phyloP scores from a whole-genome alignment of 2,797 vertebrate genomes.

The Anabas testudineus region DNA sequence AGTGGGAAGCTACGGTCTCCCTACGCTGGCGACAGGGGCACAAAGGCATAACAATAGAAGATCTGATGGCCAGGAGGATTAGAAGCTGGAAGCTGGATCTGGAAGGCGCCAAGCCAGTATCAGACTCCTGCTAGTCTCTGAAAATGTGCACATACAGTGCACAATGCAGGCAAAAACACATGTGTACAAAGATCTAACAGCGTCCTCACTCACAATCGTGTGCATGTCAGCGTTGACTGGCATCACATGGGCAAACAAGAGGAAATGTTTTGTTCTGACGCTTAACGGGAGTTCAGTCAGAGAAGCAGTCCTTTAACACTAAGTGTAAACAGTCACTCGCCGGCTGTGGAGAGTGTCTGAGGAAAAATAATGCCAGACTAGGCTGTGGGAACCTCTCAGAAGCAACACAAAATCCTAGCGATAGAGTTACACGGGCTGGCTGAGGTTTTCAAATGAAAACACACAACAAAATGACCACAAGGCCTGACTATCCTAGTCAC shows the following conservation, averaged over 20 bases:
- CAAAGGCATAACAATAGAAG: conserved; percentile 79
- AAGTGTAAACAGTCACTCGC: conserved; percentile 70
- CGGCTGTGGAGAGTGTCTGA: conserved; percentile 53
- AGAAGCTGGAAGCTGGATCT: conserved; percentile 84
- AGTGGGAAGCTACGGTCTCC: conserved; percentile 69
- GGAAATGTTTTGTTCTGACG: conserved; percentile 75
- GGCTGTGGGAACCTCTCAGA: conserved; percentile 62
- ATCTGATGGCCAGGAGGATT: conserved; percentile 87
- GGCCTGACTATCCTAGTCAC: conserved; percentile 51
- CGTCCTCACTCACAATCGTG: conserved; percentile 40
- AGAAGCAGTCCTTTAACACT: conserved; percentile 56
- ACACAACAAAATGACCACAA: conserved; percentile 76
- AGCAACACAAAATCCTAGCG: conserved; percentile 59
- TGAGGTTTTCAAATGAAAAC: conserved; percentile 66
- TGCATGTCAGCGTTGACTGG: conserved; percentile 54
- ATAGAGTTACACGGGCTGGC: conserved; percentile 70
- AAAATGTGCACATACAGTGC: conserved; percentile 44
- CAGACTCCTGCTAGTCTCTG: conserved; percentile 81
- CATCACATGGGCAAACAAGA: conserved; percentile 62
- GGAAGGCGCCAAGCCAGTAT: conserved; percentile 87
- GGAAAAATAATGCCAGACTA: conserved; percentile 70
- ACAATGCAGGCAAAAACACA: conserved; percentile 37
- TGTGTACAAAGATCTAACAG: conserved; percentile 45
- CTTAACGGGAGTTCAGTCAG: conserved; percentile 53
- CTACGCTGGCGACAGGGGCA: conserved; percentile 70